These are phyloP conservation scores for Corythaixoides concolor DNA, from an alignment of 2,113 vertebrate genomes.

Conservation along the genomic window DNA sequence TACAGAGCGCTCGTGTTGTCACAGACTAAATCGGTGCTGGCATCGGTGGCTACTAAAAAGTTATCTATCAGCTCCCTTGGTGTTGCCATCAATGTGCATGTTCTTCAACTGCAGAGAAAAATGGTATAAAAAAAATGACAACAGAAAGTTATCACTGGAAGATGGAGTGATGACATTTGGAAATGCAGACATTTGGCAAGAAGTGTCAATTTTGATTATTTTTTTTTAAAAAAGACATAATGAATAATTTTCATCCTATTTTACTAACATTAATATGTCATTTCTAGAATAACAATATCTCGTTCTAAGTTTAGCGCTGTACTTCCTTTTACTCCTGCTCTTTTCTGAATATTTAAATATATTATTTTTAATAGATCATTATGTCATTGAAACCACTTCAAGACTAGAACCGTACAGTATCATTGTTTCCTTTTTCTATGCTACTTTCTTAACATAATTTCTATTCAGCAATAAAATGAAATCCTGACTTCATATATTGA, in stretches of 20 bases:
- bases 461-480: background rate
- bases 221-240: background rate
- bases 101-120: background rate
- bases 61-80: background rate
- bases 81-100: background rate
- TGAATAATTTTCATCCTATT: background rate
- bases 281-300: background rate
- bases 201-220: background rate
- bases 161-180: background rate
- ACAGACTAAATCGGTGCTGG: background rate
- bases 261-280: background rate
- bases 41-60: background rate
- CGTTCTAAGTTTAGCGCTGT: background rate
- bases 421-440: background rate
- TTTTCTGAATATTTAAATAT: background rate
- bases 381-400: background rate
- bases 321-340: background rate
- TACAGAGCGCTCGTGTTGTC: rapidly evolving
- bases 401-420: background rate
- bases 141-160: background rate
- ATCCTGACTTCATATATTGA: conserved; percentile 57
- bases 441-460: conserved; percentile 10
- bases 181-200: background rate
- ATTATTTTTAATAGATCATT: background rate
- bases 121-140: background rate